Evolutionary conservation across 2,888 invertebrate species (phyloP), one percentile per base, ranked within the genome.

Genomic region (Falcaria lacertinaria): DNA sequence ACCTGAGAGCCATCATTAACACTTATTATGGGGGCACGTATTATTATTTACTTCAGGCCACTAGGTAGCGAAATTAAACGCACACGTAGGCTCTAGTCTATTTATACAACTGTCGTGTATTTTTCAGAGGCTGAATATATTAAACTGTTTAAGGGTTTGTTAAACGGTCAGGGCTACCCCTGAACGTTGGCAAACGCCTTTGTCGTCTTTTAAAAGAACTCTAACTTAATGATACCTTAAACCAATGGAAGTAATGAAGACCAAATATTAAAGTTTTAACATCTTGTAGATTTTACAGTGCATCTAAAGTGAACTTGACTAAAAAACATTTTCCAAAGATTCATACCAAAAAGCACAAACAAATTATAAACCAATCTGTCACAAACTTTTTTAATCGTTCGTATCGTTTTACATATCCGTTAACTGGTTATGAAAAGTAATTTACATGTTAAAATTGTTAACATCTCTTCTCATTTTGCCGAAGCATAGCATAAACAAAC

Each of bases 151-250:
- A n/a, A n/a, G n/a, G 56, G 54, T 43, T 43, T 51, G 49, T 47
- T 46, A 39, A 64, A 69, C 62, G 52, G 64, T 67, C 65, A 52
- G 57, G 50, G 49, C 50, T 54, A 54, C 50, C 56, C 7, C 28
- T 28, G 28, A 28, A 25, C 37, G 37, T 22, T 34, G 36, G 34
- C 37, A 34, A 41, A 33, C 39, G 41, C 15, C 14, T 22, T 25
- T 22, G 56, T 62, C 60, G 57, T 52, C 62, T 59, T 63, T 57
- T 57, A n/a, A 56, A 65, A 64, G 63, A 60, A 68, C 64, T 65
- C 68, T 60, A 67, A 42, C 64, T 50, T 53, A 64, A 71, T 48
- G 62, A 58, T 48, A 56, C 72, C 68, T 68, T 47, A 42, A 64
- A 45, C 66, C n/a, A n/a, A n/a, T n/a, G n/a, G n/a, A n/a, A n/a